A percentile compares a stretch with the other conserved stretches of the same genome.
Conservation (phyloP, 2,888 invertebrate species). For the Gasteruption jaculator region DNA sequence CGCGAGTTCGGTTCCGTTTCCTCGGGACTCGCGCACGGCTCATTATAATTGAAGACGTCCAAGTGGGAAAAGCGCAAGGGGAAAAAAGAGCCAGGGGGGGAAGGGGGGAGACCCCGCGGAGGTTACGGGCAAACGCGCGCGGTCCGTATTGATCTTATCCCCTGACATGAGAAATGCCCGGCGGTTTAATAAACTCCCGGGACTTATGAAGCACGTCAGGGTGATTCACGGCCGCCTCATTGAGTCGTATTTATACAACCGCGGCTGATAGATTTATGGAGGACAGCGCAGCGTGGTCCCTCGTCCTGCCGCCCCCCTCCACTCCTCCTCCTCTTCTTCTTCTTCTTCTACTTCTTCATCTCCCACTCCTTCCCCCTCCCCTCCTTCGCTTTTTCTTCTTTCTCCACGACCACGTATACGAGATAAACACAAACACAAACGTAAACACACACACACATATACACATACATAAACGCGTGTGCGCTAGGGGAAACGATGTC, state of each 20-base stretch:
- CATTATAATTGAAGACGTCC: too few relatives aligned
- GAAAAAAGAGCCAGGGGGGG: conserved; percentile 22
- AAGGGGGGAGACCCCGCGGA: conserved; percentile 27
- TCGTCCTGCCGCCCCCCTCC: conserved; percentile 30
- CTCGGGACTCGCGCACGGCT: too few relatives aligned
- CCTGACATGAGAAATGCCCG: conserved; percentile 53
- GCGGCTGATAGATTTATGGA: conserved; percentile 52
- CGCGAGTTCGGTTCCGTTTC: too few relatives aligned
- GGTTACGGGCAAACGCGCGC: conserved; percentile 46
- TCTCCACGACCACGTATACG: conserved; percentile 24
- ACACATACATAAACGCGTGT: too few relatives aligned
- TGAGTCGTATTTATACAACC: conserved; percentile 53
- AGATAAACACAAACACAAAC: too few relatives aligned
- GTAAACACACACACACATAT: too few relatives aligned
- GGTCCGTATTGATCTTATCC: conserved; percentile 52
- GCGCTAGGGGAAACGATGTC: conserved; percentile 7
- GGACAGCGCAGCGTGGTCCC: conserved; percentile 51
- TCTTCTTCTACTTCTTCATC: conserved; percentile 16
- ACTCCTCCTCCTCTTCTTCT: conserved; percentile 20
- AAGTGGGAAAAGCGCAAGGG: too few relatives aligned
- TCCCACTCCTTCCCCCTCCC: conserved; percentile 20
- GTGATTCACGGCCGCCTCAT: conserved; percentile 53
- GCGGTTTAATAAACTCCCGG: conserved; percentile 53
- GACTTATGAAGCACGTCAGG: conserved; percentile 53
- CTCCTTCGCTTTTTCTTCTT: conserved; percentile 25